Conservation (phyloP, 2,888 invertebrate genomes). For the Sphaerophoria rueppellii region DNA sequence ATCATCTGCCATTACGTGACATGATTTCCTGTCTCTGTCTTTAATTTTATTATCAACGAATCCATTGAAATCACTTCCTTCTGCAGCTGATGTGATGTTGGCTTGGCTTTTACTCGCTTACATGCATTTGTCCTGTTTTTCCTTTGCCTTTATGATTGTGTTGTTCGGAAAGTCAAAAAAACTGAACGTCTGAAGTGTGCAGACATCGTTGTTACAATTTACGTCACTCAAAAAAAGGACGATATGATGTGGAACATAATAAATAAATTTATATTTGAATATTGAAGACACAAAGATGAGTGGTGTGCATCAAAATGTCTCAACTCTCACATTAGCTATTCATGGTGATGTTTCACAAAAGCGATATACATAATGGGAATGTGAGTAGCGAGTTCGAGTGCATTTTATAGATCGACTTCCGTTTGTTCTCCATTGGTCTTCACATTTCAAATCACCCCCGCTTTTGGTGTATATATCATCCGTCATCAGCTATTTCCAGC, state of each 20-base stretch:
- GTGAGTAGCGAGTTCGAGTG: conserved; percentile 1
- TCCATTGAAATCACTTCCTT: conserved; percentile 46
- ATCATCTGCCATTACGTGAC: conserved; percentile 71
- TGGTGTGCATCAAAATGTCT: conserved; percentile 65
- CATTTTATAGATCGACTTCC: neutral
- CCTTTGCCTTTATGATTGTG: conserved; percentile 5
- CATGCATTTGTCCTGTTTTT: neutral
- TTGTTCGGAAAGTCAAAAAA: conserved; percentile 5
- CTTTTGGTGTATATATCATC: too few relatives aligned
- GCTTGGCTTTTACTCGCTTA: conserved; percentile 14
- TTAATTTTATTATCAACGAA: conserved; percentile 67
- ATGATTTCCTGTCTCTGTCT: conserved; percentile 50
- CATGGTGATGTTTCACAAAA: conserved; percentile 55
- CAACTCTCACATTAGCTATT: conserved; percentile 67
- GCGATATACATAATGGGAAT: conserved; percentile 3
- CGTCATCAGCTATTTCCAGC: neutral
- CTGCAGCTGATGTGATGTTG: conserved; percentile 13
- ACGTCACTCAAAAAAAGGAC: conserved; percentile 56
- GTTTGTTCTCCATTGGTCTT: too few relatives aligned
- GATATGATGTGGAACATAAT: conserved; percentile 41
- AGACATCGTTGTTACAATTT: conserved; percentile 64
- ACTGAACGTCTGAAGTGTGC: conserved; percentile 21
- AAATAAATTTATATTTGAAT: conserved; percentile 57
- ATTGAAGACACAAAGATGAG: conserved; percentile 59
- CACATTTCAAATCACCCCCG: too few relatives aligned